Percentiles rank a stretch among this genome's conserved stretches.
Evolutionary conservation across 2,797 vertebrate species (phyloP).

Genomic region (Halcyon leucocephala): DNA sequence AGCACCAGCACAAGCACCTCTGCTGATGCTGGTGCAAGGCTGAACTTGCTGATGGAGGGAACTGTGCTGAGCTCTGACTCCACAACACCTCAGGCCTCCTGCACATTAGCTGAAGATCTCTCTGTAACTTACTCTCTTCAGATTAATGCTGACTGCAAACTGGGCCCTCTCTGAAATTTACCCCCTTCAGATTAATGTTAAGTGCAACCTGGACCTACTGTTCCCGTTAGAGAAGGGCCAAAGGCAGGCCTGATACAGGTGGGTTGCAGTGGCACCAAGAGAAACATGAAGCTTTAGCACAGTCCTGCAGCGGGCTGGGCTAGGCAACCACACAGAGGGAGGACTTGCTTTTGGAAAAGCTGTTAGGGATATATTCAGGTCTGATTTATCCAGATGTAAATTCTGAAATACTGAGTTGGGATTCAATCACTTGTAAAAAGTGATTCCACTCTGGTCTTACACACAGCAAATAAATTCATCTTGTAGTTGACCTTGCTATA

Average conservation of each 20-base stretch:
- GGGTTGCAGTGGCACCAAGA: background rate
- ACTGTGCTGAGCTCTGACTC: rapidly evolving
- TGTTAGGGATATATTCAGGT: background rate
- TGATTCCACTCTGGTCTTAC: background rate
- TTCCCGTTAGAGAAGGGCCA: background rate
- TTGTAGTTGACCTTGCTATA: background rate
- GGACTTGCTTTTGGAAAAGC: background rate
- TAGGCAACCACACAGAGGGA: rapidly evolving
- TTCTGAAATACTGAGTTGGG: background rate
- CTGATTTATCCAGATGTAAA: background rate
- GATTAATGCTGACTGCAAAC: background rate
- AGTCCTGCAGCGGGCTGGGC: background rate
- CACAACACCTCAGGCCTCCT: background rate
- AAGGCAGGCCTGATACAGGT: background rate
- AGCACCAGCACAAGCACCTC: background rate
- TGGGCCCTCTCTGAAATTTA: background rate
- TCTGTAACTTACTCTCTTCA: background rate
- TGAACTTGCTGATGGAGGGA: rapidly evolving
- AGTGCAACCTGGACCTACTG: background rate
- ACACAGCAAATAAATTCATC: background rate
- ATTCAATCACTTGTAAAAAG: background rate
- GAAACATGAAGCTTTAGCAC: background rate
- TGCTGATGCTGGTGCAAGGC: background rate
- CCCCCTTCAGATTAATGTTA: background rate
- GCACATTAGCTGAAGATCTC: background rate